phyloP scores from a whole-genome alignment of 2,888 invertebrate species.

The Tipula helvola region DNA sequence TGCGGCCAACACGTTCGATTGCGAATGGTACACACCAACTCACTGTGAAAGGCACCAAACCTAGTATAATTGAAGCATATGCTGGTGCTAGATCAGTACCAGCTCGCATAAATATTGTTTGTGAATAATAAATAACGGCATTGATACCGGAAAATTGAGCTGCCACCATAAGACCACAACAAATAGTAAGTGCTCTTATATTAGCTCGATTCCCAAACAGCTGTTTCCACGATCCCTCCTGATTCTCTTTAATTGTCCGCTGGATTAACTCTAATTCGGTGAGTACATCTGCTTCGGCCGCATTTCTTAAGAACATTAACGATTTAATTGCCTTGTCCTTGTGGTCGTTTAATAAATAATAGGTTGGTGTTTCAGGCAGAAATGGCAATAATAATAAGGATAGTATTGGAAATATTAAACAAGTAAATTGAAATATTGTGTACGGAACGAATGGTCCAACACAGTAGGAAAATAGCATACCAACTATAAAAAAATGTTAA shows the following conservation, averaged over 20 bases:
- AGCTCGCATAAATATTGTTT: background rate
- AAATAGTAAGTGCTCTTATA: background rate
- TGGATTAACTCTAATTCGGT: background rate
- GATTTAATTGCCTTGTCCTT: background rate
- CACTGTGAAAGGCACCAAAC: background rate
- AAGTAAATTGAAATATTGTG: background rate
- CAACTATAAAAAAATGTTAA: background rate
- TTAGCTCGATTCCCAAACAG: background rate
- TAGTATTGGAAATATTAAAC: background rate
- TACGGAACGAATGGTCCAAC: conserved; percentile 41
- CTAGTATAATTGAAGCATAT: background rate
- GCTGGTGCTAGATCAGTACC: background rate
- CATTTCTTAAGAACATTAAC: background rate
- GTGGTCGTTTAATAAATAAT: background rate
- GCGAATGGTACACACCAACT: background rate
- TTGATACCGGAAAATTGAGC: background rate
- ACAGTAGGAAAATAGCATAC: conserved; percentile 34
- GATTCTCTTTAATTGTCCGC: background rate
- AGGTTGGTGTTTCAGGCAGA: background rate
- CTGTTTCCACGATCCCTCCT: background rate
- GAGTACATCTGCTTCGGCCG: background rate
- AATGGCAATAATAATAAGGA: background rate
- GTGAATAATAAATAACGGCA: background rate
- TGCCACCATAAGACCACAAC: background rate
- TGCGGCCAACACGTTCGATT: background rate